Evolutionary conservation across 2,797 vertebrate genomes (phyloP).

Genomic region (Cynodonichthys magdalenae): DNA sequence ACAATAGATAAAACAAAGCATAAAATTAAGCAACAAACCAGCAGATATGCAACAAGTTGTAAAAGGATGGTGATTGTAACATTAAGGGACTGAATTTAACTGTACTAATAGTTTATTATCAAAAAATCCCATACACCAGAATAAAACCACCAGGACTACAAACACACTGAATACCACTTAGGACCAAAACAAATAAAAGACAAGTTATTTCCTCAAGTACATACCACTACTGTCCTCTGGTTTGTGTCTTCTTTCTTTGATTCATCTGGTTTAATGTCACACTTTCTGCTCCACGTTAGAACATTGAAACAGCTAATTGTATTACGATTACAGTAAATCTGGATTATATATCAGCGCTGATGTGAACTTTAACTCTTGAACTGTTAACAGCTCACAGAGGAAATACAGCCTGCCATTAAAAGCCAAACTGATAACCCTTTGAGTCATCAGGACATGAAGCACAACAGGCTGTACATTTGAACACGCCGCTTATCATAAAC

Average conservation of each 20-base stretch:
- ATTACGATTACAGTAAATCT: slow-evolving; percentile 2
- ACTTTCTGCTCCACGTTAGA: not conserved
- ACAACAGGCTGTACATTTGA: no score
- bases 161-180: not conserved
- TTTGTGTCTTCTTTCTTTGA: slow-evolving; percentile 17
- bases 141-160: not conserved
- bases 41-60: no score
- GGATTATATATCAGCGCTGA: not conserved
- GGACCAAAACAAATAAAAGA: slow-evolving; percentile 1
- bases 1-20: no score
- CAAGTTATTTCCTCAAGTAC: not conserved
- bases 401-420: slow-evolving; percentile 15
- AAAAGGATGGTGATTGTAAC: no score
- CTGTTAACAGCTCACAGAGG: slow-evolving; percentile 10
- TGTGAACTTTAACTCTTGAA: slow-evolving; percentile 61
- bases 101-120: no score
- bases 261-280: not conserved
- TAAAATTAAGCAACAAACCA: no score
- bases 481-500: not conserved
- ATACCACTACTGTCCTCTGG: slow-evolving; percentile 24
- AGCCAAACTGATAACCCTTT: slow-evolving; percentile 30
- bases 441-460: not conserved
- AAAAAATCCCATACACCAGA: no score
- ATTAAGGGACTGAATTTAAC: no score
- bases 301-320: slow-evolving; percentile 23